These are phyloP conservation scores for Oscheius myriophilus DNA, from an alignment of 2,888 invertebrate genomes.

Conservation along the genomic window DNA sequence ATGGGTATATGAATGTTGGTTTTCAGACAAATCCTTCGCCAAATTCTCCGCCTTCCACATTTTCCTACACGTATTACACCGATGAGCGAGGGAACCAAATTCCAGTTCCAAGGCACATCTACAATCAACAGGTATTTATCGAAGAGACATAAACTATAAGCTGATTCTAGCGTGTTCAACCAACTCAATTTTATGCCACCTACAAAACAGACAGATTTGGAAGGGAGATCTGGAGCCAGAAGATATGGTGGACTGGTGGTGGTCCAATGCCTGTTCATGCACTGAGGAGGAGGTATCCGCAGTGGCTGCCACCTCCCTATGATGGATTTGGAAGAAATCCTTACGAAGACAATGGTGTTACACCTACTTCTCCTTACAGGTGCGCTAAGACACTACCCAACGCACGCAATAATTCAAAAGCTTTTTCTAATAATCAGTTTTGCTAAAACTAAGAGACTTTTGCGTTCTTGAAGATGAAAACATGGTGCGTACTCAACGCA, in stretches of 20 bases:
- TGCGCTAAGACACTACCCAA: neutral
- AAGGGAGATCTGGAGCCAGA: constrained; percentile 18
- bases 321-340: constrained; percentile 29
- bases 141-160: too few relatives aligned
- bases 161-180: neutral
- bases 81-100: constrained; percentile 21
- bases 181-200: constrained; percentile 22
- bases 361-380: too few relatives aligned
- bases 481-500: too few relatives aligned
- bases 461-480: too few relatives aligned
- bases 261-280: constrained; percentile 23
- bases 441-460: too few relatives aligned
- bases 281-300: constrained; percentile 18
- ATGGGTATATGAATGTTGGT: too few relatives aligned
- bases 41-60: neutral
- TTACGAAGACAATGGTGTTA: constrained; percentile 10
- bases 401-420: too few relatives aligned
- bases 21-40: constrained; percentile 7
- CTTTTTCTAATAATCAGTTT: too few relatives aligned
- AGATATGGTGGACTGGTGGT: constrained; percentile 25
- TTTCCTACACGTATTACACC: constrained; percentile 21
- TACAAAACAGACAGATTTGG: constrained; percentile 23
- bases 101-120: neutral
- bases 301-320: constrained; percentile 22
- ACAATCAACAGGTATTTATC: too few relatives aligned